Percentiles rank a stretch among this genome's conserved stretches.
Evolutionary conservation across 2,113 vertebrate genomes (phyloP).

Genomic region (Dissostichus mawsoni): DNA sequence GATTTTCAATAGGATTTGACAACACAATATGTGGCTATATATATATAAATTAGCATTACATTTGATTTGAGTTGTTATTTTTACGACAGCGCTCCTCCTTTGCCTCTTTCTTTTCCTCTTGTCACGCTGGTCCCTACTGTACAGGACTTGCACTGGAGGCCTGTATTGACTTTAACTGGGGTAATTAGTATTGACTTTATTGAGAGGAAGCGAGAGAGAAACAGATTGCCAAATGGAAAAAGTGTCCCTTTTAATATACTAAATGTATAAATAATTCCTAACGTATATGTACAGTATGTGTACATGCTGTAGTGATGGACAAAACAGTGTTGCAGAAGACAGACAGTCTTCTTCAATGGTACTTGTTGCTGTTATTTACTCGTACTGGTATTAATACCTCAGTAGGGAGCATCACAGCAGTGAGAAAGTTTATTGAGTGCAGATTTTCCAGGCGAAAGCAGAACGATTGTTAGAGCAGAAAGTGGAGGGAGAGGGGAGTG

Average conservation of each 20-base stretch:
- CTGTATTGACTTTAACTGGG: constrained; percentile 77
- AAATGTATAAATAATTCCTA: background rate
- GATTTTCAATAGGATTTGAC: background rate
- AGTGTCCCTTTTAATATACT: background rate
- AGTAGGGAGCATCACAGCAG: constrained; percentile 49
- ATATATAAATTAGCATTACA: too few relatives aligned
- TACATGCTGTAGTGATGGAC: constrained; percentile 15
- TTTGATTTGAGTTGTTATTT: background rate
- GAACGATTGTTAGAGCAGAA: constrained; percentile 75
- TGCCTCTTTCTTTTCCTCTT: constrained; percentile 14
- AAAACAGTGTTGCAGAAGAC: background rate
- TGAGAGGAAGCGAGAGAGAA: constrained; percentile 37
- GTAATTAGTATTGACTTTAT: constrained; percentile 84
- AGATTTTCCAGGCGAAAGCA: constrained; percentile 80
- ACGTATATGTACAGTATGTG: background rate
- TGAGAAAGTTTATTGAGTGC: constrained; percentile 67
- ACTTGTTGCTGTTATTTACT: constrained; percentile 52
- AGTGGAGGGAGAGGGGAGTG: constrained; percentile 64
- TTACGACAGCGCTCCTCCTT: background rate
- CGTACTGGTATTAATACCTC: constrained; percentile 48
- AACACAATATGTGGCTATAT: background rate
- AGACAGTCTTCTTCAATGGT: constrained; percentile 34
- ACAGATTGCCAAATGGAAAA: constrained; percentile 41
- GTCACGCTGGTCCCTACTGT: constrained; percentile 50
- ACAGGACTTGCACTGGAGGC: constrained; percentile 61